Percentiles rank a stretch among this genome's conserved stretches.
Evolutionary conservation across 1,140 invertebrate species (phyloP).

Genomic region (Panulirus ornatus): DNA sequence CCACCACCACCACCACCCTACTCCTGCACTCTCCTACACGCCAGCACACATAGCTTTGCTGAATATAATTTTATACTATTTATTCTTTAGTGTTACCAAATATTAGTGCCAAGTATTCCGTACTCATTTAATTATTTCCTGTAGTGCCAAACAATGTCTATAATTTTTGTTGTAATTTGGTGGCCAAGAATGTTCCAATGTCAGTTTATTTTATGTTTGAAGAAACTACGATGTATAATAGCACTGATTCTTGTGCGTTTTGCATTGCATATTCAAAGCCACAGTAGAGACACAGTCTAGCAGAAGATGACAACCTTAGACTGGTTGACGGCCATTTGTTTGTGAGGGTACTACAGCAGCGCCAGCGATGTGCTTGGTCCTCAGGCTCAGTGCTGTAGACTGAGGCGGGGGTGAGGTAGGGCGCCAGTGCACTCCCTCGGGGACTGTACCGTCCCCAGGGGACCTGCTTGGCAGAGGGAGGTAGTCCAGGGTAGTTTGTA

Average conservation of each 20-base stretch:
- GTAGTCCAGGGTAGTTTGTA: conserved; percentile 43
- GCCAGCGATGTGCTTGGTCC: background rate
- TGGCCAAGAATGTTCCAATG: conserved; percentile 66
- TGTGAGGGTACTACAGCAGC: background rate
- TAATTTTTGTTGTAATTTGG: conserved; percentile 45
- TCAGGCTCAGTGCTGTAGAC: background rate
- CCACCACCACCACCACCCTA: conserved; percentile 4
- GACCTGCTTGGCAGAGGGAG: background rate
- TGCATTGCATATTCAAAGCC: conserved; percentile 52
- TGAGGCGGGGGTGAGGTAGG: conserved; percentile 12
- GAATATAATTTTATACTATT: conserved; percentile 69
- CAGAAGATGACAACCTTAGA: background rate
- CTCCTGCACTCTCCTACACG: conserved; percentile 42
- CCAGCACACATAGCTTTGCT: conserved; percentile 58
- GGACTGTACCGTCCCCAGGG: background rate
- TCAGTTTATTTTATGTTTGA: conserved; percentile 30
- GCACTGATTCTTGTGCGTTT: conserved; percentile 42
- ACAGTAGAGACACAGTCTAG: conserved; percentile 18
- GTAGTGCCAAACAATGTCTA: conserved; percentile 70
- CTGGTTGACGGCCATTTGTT: background rate
- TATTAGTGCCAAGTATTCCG: conserved; percentile 71
- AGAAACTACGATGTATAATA: conserved; percentile 26
- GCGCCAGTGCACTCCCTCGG: background rate
- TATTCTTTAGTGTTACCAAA: conserved; percentile 70
- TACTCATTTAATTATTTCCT: conserved; percentile 66